Conservation (phyloP, 2,888 invertebrate genomes). For the Arge pagana region DNA sequence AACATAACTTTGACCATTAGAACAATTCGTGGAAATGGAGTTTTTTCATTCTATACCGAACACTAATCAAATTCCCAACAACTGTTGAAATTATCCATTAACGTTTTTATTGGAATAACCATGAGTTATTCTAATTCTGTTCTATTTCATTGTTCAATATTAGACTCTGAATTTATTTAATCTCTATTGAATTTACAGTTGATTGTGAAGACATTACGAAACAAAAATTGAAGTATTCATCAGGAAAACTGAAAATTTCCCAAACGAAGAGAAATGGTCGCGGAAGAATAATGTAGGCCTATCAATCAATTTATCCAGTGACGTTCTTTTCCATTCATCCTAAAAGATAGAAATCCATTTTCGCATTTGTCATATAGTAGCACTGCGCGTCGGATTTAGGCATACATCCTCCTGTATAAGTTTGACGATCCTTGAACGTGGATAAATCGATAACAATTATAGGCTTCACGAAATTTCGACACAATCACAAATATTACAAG, state of each 20-base stretch:
- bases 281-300: neutral
- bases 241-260: neutral
- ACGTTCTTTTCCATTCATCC: no score
- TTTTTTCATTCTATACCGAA: neutral
- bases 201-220: conserved; percentile 7
- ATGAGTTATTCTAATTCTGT: no score
- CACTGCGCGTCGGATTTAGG: no score
- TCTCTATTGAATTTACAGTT: conserved; percentile 7
- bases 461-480: neutral
- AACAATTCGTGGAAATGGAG: neutral
- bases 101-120: no score
- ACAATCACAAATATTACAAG: conserved; percentile 7
- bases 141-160: no score
- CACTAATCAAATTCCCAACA: no score
- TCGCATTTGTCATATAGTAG: no score
- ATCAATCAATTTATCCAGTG: no score
- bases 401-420: conserved; percentile 17
- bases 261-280: conserved; percentile 5
- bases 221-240: conserved; percentile 1
- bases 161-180: no score
- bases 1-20: no score
- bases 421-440: conserved; percentile 3
- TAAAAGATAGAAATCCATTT: no score
- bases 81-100: no score
- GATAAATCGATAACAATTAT: neutral